phyloP scores from a whole-genome alignment of 1,140 invertebrate species.

The Bacillus rossius region DNA sequence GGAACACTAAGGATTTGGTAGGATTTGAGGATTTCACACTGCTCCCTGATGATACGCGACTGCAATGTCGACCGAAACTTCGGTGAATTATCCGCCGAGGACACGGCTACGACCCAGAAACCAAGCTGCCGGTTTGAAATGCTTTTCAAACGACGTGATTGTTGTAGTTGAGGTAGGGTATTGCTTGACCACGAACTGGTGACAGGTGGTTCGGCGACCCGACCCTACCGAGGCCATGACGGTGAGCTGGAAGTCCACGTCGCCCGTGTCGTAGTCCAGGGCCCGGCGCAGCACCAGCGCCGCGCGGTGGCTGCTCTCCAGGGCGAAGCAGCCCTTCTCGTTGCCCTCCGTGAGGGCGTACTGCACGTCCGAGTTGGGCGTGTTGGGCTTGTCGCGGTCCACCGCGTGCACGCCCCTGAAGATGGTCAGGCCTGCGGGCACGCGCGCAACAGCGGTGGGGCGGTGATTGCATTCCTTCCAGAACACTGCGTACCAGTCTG shows the following conservation, averaged over 20 bases:
- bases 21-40: too few relatives aligned
- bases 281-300: slow-evolving; percentile 62
- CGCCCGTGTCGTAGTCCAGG: slow-evolving; percentile 74
- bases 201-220: too few relatives aligned
- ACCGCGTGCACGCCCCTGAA: slow-evolving; percentile 73
- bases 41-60: too few relatives aligned
- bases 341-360: slow-evolving; percentile 75
- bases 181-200: too few relatives aligned
- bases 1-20: too few relatives aligned
- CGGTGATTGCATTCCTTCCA: neutral
- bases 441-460: neutral
- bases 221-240: slow-evolving; percentile 67
- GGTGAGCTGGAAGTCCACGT: slow-evolving; percentile 65
- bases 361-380: slow-evolving; percentile 82
- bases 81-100: too few relatives aligned
- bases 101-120: too few relatives aligned
- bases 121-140: too few relatives aligned
- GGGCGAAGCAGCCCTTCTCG: slow-evolving; percentile 63
- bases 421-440: slow-evolving; percentile 61
- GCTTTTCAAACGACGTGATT: too few relatives aligned
- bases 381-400: slow-evolving; percentile 81
- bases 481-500: neutral
- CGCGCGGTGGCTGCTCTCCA: slow-evolving; percentile 70
- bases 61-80: too few relatives aligned
- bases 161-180: too few relatives aligned